Evolutionary conservation across 2,113 vertebrate species (phyloP), one percentile per base, ranked within the genome.

Genomic region (Lates calcarifer): DNA sequence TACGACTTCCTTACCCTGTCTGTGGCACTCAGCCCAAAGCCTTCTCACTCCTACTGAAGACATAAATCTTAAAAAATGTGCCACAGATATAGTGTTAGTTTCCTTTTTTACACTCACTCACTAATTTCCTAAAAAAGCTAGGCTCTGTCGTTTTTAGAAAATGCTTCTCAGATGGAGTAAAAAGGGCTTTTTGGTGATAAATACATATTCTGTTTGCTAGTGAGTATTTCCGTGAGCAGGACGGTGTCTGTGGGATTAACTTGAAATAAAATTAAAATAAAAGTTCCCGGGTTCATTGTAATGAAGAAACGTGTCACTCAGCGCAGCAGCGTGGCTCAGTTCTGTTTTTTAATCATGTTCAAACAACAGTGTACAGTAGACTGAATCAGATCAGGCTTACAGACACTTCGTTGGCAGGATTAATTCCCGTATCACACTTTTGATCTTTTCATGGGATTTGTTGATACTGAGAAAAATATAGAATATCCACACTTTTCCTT

Each of bases 401-500:
- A 76, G 17, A 11, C 10, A 1, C 1, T 41, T 62, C n/a, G 2
- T 35, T 15, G 45, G 3, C 26, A 12, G 17, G 6, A 58, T 68
- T 11, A 39, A n/a, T 29, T 58, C 24, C 22, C 39, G 63, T 28
- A 74, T 64, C 14, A 47, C 0, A 0, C 4, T 22, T 74, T 51
- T 39, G 1, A 45, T 62, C 7, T 67, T 72, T 26, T 49, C 9
- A 15, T 66, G 28, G 31, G 6, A 43, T 70, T 45, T 67, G 15
- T 31, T 65, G 35, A 66, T 51, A 56, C 0, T 61, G 3, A 57
- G 28, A 49, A 49, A 62, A 56, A 9, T n/a, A 6, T 24, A 49
- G 56, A 56, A 9, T n/a, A 6, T 24, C 3, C 12, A 11, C 4
- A 76, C 64, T 26, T 85, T 72, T 68, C 22, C n/a, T 47, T 45